Evolutionary conservation across 2,888 invertebrate genomes (phyloP).

Genomic region (Corbicula japonica): DNA sequence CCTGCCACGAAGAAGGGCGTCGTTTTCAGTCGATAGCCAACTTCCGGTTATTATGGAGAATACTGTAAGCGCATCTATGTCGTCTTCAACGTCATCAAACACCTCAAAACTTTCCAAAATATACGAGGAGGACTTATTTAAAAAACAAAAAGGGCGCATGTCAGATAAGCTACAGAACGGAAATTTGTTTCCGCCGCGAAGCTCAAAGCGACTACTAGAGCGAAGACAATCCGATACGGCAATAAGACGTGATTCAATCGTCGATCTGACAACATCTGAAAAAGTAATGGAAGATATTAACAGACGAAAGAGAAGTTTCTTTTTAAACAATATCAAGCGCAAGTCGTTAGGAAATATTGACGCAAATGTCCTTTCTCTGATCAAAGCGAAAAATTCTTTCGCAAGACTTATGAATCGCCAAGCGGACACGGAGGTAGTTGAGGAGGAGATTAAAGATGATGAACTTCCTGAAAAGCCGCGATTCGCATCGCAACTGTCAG

Average conservation of each 20-base stretch:
- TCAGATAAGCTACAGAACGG: too few species aligned
- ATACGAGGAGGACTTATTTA: too few species aligned
- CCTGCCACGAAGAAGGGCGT: too few species aligned
- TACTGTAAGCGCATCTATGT: too few species aligned
- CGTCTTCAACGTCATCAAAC: too few species aligned
- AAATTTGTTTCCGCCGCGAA: too few species aligned
- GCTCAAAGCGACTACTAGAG: too few species aligned
- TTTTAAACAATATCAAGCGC: constrained; percentile 12
- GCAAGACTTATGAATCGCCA: constrained; percentile 43
- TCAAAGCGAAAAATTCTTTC: constrained; percentile 68
- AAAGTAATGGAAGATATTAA: constrained; percentile 1
- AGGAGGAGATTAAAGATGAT: constrained; percentile 68
- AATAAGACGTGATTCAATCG: background rate
- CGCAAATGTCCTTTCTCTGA: constrained; percentile 59
- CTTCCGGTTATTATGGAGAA: too few species aligned
- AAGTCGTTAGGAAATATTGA: constrained; percentile 63
- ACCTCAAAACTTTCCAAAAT: too few species aligned
- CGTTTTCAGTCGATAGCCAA: too few species aligned
- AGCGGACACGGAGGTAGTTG: constrained; percentile 23
- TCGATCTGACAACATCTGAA: constrained; percentile 19
- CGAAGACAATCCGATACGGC: background rate
- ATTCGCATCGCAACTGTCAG: constrained; percentile 82
- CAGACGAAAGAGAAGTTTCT: background rate
- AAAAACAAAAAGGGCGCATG: too few species aligned
- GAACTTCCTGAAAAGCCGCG: constrained; percentile 79